These are phyloP conservation scores for Brassicogethes aeneus DNA, from an alignment of 2,888 invertebrate genomes.

Conservation along the genomic window DNA sequence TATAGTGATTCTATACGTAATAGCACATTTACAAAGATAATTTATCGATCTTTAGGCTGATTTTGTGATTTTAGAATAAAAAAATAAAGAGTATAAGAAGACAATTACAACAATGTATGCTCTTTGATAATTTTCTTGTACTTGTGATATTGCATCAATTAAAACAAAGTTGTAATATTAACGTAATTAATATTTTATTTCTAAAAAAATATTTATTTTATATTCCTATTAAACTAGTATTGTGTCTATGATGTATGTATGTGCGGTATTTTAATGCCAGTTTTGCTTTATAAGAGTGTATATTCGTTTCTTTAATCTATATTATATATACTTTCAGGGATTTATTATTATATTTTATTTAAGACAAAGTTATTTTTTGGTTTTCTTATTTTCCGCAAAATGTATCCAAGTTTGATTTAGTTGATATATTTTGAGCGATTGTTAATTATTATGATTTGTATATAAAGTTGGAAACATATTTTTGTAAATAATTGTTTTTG, in stretches of 20 bases:
- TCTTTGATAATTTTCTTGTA: no score
- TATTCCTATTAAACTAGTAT: background rate
- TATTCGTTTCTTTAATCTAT: background rate
- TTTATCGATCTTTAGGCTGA: no score
- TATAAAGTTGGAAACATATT: conserved; percentile 4
- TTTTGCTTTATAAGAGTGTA: background rate
- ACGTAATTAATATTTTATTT: no score
- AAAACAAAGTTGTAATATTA: no score
- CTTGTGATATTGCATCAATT: no score
- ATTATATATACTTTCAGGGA: background rate
- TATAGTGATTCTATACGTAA: no score
- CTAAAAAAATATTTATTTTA: background rate
- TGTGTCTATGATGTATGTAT: background rate
- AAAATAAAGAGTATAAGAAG: no score
- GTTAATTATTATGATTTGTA: background rate
- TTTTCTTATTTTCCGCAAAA: no score
- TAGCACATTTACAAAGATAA: no score
- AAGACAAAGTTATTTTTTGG: no score
- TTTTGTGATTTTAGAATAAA: no score
- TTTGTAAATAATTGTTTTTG: conserved; percentile 19
- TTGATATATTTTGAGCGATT: background rate
- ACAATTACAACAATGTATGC: no score
- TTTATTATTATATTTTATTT: background rate
- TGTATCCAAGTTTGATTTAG: background rate
- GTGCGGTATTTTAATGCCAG: background rate